Percentiles rank a stretch among this genome's conserved stretches.
phyloP scores from a whole-genome alignment of 2,797 vertebrate species.

The Forpus xanthops region DNA sequence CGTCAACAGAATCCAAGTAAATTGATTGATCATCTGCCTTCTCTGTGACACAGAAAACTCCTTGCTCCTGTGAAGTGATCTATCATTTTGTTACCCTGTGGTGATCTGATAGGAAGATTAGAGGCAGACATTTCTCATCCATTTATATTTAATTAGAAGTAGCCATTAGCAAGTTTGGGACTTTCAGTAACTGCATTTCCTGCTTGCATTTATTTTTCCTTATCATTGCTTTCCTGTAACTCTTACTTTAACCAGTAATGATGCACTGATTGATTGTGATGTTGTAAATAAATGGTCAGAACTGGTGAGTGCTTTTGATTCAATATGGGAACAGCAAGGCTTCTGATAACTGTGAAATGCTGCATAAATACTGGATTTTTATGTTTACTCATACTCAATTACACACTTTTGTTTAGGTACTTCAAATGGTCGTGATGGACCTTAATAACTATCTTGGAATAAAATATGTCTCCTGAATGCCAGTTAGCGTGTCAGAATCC shows the following conservation, averaged over 20 bases:
- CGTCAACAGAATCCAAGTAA: background rate
- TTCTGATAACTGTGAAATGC: background rate
- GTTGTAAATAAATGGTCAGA: background rate
- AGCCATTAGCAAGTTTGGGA: conserved; percentile 3
- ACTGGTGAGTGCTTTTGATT: background rate
- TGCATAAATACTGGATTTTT: background rate
- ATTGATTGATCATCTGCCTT: background rate
- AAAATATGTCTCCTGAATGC: background rate
- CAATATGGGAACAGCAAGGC: background rate
- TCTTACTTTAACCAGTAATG: conserved; percentile 9
- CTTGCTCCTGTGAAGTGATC: background rate
- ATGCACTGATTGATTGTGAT: conserved; percentile 7
- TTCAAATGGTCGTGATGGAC: background rate
- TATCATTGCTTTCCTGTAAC: conserved; percentile 39
- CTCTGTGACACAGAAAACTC: background rate
- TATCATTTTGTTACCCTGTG: background rate
- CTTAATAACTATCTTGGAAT: background rate
- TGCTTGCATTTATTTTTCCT: conserved; percentile 6
- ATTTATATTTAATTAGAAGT: conserved; percentile 54
- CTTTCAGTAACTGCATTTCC: conserved; percentile 7
- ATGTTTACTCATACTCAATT: background rate
- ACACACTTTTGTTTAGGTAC: background rate
- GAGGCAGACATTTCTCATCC: conserved; percentile 23
- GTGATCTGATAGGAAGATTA: background rate
- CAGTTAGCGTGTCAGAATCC: background rate